A percentile compares a stretch with the other conserved stretches of the same genome.
Conservation (phyloP, 1,140 invertebrate genomes). For the Musca vetustissima region DNA sequence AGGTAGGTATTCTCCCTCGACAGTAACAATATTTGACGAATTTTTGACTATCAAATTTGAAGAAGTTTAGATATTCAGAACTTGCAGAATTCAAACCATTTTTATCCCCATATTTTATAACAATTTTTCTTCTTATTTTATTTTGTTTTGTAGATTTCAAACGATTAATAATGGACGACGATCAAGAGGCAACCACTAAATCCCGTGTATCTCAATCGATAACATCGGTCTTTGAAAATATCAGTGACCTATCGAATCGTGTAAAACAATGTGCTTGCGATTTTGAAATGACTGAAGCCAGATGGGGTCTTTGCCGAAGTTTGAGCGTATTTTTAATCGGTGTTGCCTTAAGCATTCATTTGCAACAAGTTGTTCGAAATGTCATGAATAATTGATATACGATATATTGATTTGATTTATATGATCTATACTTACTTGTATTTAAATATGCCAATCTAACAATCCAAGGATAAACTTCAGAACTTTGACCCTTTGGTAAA, state of each 20-base stretch:
- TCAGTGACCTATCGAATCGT: background rate
- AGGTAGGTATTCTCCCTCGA: too few species aligned
- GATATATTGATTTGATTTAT: too few species aligned
- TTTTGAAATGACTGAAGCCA: conserved; percentile 28
- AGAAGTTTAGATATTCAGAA: too few species aligned
- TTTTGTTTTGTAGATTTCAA: too few species aligned
- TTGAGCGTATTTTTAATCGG: conserved; percentile 36
- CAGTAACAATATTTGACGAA: too few species aligned
- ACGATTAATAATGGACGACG: too few species aligned
- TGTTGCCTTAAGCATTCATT: conserved; percentile 29
- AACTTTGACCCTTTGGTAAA: background rate
- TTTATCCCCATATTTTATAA: too few species aligned
- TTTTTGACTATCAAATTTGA: too few species aligned
- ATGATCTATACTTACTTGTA: conserved; percentile 33
- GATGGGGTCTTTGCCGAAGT: conserved; percentile 29
- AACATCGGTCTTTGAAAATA: background rate
- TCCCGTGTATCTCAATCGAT: background rate
- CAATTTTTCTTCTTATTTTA: too few species aligned
- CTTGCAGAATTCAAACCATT: too few species aligned
- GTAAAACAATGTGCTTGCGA: conserved; percentile 7
- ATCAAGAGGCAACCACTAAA: too few species aligned
- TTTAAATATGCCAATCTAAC: conserved; percentile 64
- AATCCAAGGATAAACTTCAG: conserved; percentile 68
- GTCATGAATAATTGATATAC: background rate
- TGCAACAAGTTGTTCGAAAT: conserved; percentile 17